phyloP scores from a whole-genome alignment of 2,113 vertebrate species.

The Xiphorhynchus elegans region DNA sequence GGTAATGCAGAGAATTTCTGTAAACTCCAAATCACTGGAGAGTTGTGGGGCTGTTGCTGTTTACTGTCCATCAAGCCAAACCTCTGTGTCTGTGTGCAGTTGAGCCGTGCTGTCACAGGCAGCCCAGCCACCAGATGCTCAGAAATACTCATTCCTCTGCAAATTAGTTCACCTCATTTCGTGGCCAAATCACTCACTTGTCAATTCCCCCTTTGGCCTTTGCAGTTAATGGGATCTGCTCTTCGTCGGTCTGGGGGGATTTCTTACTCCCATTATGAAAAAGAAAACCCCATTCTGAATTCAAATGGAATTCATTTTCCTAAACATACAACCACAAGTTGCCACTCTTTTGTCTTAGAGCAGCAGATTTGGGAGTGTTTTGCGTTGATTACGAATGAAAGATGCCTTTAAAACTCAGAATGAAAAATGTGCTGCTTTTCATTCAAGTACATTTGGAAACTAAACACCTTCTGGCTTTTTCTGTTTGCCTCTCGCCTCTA shows the following conservation, averaged over 20 bases:
- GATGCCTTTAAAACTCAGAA: background rate
- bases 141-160: constrained; percentile 48
- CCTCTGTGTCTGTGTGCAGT: background rate
- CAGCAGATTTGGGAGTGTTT: background rate
- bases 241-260: background rate
- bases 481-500: background rate
- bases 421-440: background rate
- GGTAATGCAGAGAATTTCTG: constrained; percentile 12
- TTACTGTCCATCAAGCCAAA: constrained; percentile 17
- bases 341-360: background rate
- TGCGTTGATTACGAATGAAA: background rate
- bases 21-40: background rate
- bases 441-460: background rate
- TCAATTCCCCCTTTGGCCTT: constrained; percentile 57
- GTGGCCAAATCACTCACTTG: constrained; percentile 50
- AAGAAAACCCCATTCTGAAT: constrained; percentile 2
- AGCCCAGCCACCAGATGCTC: constrained; percentile 57
- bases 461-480: background rate
- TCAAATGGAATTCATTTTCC: constrained; percentile 38
- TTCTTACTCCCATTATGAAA: constrained; percentile 32
- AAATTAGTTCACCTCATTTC: constrained; percentile 63
- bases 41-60: background rate
- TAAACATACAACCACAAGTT: background rate
- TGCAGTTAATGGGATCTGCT: constrained; percentile 65
- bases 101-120: background rate